Evolutionary conservation across 2,797 vertebrate species (phyloP).

Genomic region (Falco naumanni): DNA sequence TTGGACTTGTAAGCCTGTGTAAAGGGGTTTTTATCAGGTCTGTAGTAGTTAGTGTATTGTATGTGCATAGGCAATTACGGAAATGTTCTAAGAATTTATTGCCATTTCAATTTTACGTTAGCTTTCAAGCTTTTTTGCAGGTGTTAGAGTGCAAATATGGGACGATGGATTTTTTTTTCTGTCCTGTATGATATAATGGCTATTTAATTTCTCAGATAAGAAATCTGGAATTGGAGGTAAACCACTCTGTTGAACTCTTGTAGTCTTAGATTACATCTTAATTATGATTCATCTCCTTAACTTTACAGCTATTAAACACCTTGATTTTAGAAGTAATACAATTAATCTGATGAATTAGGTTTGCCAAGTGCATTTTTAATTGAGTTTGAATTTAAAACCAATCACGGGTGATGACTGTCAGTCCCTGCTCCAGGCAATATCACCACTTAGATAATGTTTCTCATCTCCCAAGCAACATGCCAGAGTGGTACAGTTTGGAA

Average conservation of each 20-base stretch:
- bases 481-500: not conserved
- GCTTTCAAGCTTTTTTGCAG: not conserved
- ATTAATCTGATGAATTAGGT: not conserved
- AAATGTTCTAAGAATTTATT: conserved; percentile 9
- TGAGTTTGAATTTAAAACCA: not conserved
- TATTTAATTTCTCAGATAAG: conserved; percentile 13
- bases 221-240: not conserved
- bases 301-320: conserved; percentile 9
- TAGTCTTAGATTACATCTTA: not conserved
- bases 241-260: not conserved
- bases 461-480: not conserved
- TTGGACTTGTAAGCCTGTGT: not conserved
- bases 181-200: not conserved
- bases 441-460: rapidly evolving
- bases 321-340: not conserved
- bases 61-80: not conserved
- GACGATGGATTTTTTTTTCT: conserved; percentile 5
- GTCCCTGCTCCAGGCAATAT: not conserved
- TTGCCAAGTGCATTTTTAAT: not conserved
- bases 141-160: not conserved
- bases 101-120: conserved; percentile 15
- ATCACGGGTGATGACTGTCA: not conserved
- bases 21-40: not conserved
- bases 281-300: conserved; percentile 7
- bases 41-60: not conserved